A percentile compares a stretch with the other conserved stretches of the same genome.
These are phyloP conservation scores for Drosophila tropicalis DNA, from an alignment of 1,140 invertebrate genomes.

Conservation along the genomic window DNA sequence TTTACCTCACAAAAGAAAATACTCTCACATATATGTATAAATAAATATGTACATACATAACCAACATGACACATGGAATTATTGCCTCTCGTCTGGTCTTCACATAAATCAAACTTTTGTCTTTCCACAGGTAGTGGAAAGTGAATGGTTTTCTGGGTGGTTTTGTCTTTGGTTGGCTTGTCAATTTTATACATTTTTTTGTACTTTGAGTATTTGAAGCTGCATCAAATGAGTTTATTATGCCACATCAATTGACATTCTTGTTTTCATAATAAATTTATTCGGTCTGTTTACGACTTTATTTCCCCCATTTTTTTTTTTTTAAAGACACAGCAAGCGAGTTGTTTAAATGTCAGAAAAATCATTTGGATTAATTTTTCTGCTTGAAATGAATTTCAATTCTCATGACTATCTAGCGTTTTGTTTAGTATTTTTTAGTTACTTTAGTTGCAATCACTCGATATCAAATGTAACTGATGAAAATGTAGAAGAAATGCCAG, in stretches of 20 bases:
- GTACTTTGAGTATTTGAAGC: constrained; percentile 24
- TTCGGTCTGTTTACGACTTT: background rate
- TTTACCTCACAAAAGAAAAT: background rate
- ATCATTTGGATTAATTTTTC: background rate
- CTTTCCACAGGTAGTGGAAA: constrained; percentile 36
- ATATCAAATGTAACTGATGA: background rate
- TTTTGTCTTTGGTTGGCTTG: background rate
- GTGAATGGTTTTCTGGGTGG: background rate
- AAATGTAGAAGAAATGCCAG: background rate
- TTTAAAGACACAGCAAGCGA: background rate
- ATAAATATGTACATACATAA: constrained; percentile 29
- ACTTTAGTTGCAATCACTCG: background rate
- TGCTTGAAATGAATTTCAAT: background rate
- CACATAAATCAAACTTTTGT: constrained; percentile 61
- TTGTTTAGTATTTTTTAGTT: background rate
- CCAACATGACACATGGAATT: constrained; percentile 52
- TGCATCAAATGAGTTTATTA: constrained; percentile 54
- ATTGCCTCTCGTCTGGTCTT: constrained; percentile 39
- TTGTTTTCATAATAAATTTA: constrained; percentile 11
- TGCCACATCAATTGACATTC: constrained; percentile 37
- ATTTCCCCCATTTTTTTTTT: background rate
- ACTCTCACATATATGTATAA: background rate
- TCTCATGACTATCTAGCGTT: background rate
- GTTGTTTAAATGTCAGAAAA: background rate
- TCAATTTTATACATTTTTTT: background rate